Evolutionary conservation across 1,140 invertebrate species (phyloP), one percentile per base, ranked within the genome.

Genomic region (Bombus pascuorum): DNA sequence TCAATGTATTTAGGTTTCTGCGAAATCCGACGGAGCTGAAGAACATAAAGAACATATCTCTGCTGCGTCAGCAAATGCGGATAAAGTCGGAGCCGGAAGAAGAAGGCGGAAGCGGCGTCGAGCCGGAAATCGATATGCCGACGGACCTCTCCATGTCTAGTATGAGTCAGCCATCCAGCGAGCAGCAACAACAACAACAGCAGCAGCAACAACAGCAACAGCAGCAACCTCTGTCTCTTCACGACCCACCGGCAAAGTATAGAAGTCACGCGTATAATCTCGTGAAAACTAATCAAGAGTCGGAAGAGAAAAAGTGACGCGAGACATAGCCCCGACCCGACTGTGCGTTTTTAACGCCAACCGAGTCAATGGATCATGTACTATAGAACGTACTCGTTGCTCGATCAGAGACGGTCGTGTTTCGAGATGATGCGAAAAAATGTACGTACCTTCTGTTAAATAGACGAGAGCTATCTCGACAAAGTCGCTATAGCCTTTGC

Each of bases 11-110:
- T 86, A 98, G 97, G 94, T 98, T 98, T 94, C 95, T 98, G 73
- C 96, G 98, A 83, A 98, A 98, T 95, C 98, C 98, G 53, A 98
- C 97, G 53, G 98, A 98, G 95, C 94, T 98, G 86, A 98, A 98
- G 92, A 98, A 98, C 93, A 98, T 99, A 73, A 99, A 99, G 94
- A 98, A 98, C 93, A 98, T 98, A 88, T 98, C 98, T 6, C 94
- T 98, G 81, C 94, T 98, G 83, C 96, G 98, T n/a, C 98, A 98
- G 94, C 97, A 98, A 93, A 97, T 97, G 97, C 96, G 96, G 84
- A 97, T 97, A 83, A 97, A 96, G 91, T 96, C 96, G 82, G 96
- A 96, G 88, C 95, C 95, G 39, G 96, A 96, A 87, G 96, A 96
- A 75, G 96, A 95, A 81, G 83, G 78, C 57, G 83, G 91, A 92